Evolutionary conservation across 2,113 vertebrate genomes (phyloP).

Genomic region (Pachypanchax playfairii): DNA sequence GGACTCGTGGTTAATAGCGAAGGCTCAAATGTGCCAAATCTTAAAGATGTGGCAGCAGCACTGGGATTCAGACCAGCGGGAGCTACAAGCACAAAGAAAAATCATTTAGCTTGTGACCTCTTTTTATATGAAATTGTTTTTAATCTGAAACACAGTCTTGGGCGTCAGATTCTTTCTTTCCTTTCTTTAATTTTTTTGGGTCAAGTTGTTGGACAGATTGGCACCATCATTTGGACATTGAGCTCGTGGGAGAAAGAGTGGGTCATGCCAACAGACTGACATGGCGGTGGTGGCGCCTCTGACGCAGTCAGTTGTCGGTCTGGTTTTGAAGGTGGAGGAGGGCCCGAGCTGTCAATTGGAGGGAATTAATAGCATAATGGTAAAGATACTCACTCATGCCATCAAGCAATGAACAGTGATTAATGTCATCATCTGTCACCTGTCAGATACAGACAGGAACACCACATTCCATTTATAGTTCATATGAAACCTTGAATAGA

Average conservation of each 20-base stretch:
- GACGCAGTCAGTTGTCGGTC: constrained; percentile 34
- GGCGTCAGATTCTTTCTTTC: background rate
- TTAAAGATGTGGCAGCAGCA: constrained; percentile 17
- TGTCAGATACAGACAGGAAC: background rate
- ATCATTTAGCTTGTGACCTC: constrained; percentile 1
- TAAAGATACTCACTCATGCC: background rate
- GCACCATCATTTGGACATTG: constrained; percentile 29
- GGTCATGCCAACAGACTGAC: constrained; percentile 36
- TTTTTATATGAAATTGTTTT: constrained; percentile 8
- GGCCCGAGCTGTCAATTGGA: constrained; percentile 10
- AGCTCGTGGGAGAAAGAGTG: constrained; percentile 28
- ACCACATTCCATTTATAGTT: background rate
- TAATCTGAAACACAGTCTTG: background rate
- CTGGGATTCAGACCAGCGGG: background rate
- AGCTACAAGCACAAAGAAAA: background rate
- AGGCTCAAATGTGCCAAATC: background rate
- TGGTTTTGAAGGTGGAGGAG: constrained; percentile 15
- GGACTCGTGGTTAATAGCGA: constrained; percentile 30
- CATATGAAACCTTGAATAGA: background rate
- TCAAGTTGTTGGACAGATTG: constrained; percentile 29
- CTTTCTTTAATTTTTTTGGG: background rate
- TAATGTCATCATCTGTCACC: background rate
- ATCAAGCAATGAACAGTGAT: background rate
- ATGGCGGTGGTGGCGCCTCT: constrained; percentile 12
- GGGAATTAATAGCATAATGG: background rate